These are phyloP conservation scores for Sinocyclocheilus rhinocerous DNA, from an alignment of 2,113 vertebrate species.

Conservation along the genomic window DNA sequence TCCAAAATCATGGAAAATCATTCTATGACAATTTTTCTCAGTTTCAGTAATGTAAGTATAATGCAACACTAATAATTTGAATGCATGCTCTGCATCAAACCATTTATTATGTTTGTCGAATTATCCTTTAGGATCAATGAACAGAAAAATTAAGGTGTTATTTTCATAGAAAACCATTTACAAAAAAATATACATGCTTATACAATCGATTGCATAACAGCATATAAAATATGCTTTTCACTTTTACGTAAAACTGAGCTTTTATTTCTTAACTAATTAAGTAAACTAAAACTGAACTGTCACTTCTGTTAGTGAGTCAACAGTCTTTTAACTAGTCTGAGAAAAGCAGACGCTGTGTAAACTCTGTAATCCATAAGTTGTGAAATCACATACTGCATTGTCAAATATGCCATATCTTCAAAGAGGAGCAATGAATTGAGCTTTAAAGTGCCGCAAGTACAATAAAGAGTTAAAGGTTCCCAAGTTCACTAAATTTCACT, in stretches of 20 bases:
- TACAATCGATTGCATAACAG: no score
- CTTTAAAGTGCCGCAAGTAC: constrained; percentile 45
- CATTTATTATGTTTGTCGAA: not conserved
- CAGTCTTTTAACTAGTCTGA: constrained; percentile 7
- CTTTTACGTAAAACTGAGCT: not conserved
- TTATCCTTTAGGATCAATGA: not conserved
- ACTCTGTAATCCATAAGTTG: constrained; percentile 35
- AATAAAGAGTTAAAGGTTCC: constrained; percentile 53
- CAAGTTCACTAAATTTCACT: constrained; percentile 38
- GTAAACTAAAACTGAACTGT: not conserved
- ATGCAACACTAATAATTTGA: not conserved
- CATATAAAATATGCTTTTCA: not conserved
- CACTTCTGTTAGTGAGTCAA: not conserved
- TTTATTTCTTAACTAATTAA: not conserved
- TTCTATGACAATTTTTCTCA: not conserved
- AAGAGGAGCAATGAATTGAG: constrained; percentile 30
- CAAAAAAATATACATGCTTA: not conserved
- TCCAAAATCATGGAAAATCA: not conserved
- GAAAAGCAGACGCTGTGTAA: constrained; percentile 16
- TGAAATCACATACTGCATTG: constrained; percentile 35
- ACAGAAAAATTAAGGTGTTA: not conserved
- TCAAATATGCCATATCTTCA: constrained; percentile 44
- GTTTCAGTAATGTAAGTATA: not conserved
- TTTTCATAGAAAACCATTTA: not conserved
- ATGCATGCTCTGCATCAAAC: not conserved